phyloP scores from a whole-genome alignment of 2,113 vertebrate species.

The Catharus bicknelli region DNA sequence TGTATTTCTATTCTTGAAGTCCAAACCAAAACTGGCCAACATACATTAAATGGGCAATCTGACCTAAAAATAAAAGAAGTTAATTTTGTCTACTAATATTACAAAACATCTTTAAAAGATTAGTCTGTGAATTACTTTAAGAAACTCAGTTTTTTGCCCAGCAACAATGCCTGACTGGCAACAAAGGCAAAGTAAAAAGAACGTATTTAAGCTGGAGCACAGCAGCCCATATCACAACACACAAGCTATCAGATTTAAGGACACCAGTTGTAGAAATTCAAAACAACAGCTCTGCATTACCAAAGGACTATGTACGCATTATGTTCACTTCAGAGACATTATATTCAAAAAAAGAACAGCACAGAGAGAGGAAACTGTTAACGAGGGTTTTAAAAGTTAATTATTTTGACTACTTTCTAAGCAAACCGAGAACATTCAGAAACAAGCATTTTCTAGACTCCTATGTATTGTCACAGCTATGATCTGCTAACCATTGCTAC shows the following conservation, averaged over 20 bases:
- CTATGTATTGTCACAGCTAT: slow-evolving; percentile 83
- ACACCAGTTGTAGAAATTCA: background rate
- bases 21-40: background rate
- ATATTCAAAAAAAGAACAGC: background rate
- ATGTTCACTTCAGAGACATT: background rate
- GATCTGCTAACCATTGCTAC: slow-evolving; percentile 90
- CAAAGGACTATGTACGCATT: fast-evolving
- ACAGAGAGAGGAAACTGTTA: background rate
- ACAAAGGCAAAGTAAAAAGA: background rate
- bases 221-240: fast-evolving
- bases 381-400: background rate
- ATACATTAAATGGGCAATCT: background rate
- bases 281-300: background rate
- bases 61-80: background rate
- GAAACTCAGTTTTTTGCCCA: background rate
- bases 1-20: background rate
- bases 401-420: background rate
- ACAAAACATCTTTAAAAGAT: background rate
- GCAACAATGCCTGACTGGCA: fast-evolving
- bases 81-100: background rate
- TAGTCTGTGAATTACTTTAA: background rate
- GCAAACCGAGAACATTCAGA: slow-evolving; percentile 29
- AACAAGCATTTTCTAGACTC: slow-evolving; percentile 73
- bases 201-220: background rate
- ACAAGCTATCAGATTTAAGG: background rate